Evolutionary conservation across 2,113 vertebrate species (phyloP).

Genomic region (Tenrec ecaudatus): DNA sequence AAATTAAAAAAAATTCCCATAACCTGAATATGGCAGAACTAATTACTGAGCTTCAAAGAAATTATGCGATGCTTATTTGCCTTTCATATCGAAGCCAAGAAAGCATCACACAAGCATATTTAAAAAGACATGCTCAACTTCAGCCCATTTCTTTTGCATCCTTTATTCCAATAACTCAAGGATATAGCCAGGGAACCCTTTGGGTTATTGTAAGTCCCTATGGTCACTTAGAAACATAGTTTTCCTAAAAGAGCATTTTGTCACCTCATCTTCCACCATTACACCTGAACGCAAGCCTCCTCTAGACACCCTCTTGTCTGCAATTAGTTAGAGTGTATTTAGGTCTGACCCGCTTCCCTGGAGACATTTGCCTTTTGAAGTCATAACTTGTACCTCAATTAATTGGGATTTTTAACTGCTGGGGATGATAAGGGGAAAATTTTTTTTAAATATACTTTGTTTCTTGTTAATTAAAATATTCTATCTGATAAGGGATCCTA

Average conservation of each 20-base stretch:
- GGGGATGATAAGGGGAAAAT: background rate
- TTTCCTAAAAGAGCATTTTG: background rate
- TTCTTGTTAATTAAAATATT: background rate
- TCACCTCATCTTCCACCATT: background rate
- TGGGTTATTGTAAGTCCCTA: background rate
- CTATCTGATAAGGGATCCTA: background rate
- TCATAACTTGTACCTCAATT: background rate
- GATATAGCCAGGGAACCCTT: background rate
- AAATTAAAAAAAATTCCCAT: background rate
- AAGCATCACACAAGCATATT: background rate
- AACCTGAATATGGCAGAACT: slow-evolving; percentile 9
- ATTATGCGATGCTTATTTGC: background rate
- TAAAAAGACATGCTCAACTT: background rate
- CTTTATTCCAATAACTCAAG: background rate
- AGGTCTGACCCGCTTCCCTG: background rate
- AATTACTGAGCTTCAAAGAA: background rate
- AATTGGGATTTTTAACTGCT: background rate
- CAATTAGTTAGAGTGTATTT: background rate
- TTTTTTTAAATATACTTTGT: too few relatives aligned
- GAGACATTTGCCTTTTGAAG: slow-evolving; percentile 10
- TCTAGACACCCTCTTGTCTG: background rate
- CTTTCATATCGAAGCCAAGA: background rate
- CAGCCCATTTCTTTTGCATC: background rate
- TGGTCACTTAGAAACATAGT: background rate
- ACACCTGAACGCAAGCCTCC: background rate